phyloP scores from a whole-genome alignment of 2,113 vertebrate species.

The Mastomys natalensis region DNA sequence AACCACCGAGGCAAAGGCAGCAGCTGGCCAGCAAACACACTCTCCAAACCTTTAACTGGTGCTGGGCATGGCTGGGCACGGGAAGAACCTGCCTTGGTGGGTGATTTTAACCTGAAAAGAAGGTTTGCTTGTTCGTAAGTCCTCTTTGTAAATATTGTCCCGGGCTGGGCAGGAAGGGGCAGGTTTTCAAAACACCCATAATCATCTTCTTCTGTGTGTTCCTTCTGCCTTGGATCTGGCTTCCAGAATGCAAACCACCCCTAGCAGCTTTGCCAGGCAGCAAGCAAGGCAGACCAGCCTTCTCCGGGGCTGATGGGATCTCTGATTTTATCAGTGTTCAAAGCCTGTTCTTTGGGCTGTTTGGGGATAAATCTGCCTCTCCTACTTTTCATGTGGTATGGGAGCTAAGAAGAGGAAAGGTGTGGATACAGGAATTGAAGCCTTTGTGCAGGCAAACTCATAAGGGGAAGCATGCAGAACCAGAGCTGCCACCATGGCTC shows the following conservation, averaged over 20 bases:
- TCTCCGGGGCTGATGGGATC: background rate
- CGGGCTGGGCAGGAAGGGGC: conserved; percentile 67
- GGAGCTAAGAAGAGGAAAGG: background rate
- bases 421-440: background rate
- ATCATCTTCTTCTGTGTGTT: conserved; percentile 55
- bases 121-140: conserved; percentile 63
- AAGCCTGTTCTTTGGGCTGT: background rate
- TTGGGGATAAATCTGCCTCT: background rate
- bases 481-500: fast-evolving
- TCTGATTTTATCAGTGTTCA: background rate
- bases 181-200: conserved; percentile 67
- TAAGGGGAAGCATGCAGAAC: fast-evolving
- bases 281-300: background rate
- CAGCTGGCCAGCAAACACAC: background rate
- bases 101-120: conserved; percentile 41
- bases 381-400: background rate
- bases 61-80: background rate
- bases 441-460: fast-evolving
- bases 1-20: background rate
- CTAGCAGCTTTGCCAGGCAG: background rate
- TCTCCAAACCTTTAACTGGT: background rate
- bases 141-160: conserved; percentile 75
- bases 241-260: conserved; percentile 1
- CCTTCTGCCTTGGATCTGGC: conserved; percentile 20
- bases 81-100: conserved; percentile 4